These are phyloP conservation scores for Otis tarda DNA, from an alignment of 2,113 vertebrate genomes.

Conservation along the genomic window DNA sequence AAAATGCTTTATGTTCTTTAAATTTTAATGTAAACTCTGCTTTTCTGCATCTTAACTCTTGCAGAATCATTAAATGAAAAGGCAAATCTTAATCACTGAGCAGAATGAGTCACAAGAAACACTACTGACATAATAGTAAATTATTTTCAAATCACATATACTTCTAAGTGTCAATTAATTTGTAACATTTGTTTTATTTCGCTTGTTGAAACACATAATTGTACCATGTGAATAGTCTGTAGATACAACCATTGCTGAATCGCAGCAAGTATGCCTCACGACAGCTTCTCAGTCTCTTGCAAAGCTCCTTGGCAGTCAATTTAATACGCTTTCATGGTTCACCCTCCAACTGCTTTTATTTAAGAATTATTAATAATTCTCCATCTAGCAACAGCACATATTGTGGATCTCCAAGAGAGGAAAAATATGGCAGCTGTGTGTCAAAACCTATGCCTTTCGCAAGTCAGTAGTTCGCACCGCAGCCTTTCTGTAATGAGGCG, in stretches of 20 bases:
- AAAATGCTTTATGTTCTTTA: neutral
- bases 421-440: neutral
- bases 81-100: neutral
- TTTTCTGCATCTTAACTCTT: neutral
- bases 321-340: neutral
- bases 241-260: neutral
- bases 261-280: neutral
- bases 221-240: neutral
- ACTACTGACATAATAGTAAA: neutral
- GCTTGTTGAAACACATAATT: neutral
- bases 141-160: neutral
- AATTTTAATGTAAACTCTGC: neutral
- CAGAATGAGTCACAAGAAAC: neutral
- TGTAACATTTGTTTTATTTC: neutral
- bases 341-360: accelerated
- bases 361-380: neutral
- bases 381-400: neutral
- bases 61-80: neutral
- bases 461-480: accelerated
- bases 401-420: neutral
- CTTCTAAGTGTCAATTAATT: neutral
- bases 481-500: neutral
- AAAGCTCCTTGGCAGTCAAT: neutral
- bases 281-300: neutral
- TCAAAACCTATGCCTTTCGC: accelerated